These are phyloP conservation scores for Strongylocentrotus purpuratus DNA, from an alignment of 35 echinoderm and acorn worm genomes.

Conservation along the genomic window DNA sequence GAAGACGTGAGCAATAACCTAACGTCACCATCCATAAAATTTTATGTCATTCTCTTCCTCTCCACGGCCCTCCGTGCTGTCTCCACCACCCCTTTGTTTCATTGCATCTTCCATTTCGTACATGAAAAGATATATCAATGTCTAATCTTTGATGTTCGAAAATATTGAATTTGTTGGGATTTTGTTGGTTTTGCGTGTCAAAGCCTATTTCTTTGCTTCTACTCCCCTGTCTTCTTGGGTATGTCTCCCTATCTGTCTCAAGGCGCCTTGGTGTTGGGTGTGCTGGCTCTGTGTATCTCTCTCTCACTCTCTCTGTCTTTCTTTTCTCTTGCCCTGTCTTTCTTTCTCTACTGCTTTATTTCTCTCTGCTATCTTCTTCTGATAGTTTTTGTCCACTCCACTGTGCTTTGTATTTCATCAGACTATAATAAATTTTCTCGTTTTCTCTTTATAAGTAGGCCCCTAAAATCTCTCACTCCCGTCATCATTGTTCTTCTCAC, in stretches of 20 bases:
- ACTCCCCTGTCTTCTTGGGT: background rate
- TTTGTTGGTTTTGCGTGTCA: background rate
- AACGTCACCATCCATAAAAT: background rate
- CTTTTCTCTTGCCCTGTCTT: no score
- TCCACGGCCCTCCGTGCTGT: conserved; percentile 4
- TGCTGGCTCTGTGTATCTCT: background rate
- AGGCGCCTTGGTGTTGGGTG: background rate
- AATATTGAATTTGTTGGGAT: background rate
- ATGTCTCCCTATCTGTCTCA: background rate
- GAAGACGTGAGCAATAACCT: conserved; percentile 9
- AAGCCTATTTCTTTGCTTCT: background rate
- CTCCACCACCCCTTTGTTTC: background rate
- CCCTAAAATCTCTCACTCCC: no score
- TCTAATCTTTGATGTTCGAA: background rate
- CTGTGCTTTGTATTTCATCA: no score
- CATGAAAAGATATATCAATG: background rate
- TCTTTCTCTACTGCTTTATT: no score
- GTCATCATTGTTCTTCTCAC: no score
- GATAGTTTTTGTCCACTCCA: no score
- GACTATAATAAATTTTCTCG: no score
- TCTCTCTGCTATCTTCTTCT: no score
- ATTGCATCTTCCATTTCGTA: background rate
- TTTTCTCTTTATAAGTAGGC: no score
- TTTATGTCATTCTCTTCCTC: background rate
- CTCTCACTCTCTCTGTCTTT: no score